Conservation (phyloP, 1,140 invertebrate genomes). For the Saccostrea glomerata region DNA sequence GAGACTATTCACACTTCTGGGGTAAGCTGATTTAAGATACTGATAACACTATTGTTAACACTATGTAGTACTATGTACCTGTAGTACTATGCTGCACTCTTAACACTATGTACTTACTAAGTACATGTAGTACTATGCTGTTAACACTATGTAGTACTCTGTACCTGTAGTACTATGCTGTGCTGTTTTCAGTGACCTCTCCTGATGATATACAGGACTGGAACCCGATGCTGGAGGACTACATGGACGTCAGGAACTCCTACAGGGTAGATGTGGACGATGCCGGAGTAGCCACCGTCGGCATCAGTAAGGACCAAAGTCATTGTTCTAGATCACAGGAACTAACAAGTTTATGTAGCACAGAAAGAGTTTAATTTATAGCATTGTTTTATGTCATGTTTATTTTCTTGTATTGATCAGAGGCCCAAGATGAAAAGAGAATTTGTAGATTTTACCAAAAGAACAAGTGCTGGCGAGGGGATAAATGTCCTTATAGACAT, state of each 20-base stretch:
- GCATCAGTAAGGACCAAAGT: slow-evolving; percentile 68
- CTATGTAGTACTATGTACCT: too few relatives aligned
- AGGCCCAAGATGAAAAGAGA: slow-evolving; percentile 58
- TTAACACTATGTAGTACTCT: neutral
- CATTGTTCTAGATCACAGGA: too few relatives aligned
- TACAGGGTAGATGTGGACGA: slow-evolving; percentile 75
- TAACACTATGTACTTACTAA: neutral
- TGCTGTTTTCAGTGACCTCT: neutral
- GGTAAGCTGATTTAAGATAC: too few relatives aligned
- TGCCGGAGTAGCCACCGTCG: slow-evolving; percentile 71
- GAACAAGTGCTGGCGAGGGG: slow-evolving; percentile 64
- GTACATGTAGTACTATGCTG: neutral
- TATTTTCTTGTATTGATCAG: slow-evolving; percentile 53
- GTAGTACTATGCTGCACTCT: neutral
- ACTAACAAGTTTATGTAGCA: too few relatives aligned
- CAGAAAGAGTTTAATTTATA: too few relatives aligned
- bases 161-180: neutral
- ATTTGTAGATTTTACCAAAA: slow-evolving; percentile 66
- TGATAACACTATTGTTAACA: too few relatives aligned
- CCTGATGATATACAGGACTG: slow-evolving; percentile 60
- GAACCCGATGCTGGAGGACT: slow-evolving; percentile 76
- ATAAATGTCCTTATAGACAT: slow-evolving; percentile 67
- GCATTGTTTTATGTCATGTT: neutral
- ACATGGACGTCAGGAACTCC: slow-evolving; percentile 71
- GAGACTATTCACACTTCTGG: too few relatives aligned